Evolutionary conservation across 30 jellyfish, hydroid and myxozoan genomes (phyloP), one percentile per base, ranked within the genome.

Genomic region (Turritopsis rubra): DNA sequence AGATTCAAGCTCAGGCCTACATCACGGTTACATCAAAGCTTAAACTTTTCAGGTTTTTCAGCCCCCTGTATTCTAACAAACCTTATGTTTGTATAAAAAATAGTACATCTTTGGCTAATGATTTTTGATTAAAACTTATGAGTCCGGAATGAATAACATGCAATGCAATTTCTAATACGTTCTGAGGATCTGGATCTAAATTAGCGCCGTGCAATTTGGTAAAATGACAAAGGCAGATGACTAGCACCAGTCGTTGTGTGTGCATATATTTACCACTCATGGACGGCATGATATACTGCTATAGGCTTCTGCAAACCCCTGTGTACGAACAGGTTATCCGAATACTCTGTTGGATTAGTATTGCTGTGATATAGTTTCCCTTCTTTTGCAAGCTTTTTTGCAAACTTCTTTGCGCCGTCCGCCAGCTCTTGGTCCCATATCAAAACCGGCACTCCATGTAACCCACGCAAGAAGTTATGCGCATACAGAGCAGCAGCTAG

Each of bases 381-480:
- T 22, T 72, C 81, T 17, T n/a, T 0, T 1, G 68, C 84, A 26
- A 76, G 75, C 29, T 5, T 28, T 1, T 29, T 20, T 1, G 84
- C 72, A 54, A 24, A 28, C 21, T 28, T 5, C 28, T 76, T 22
- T 23, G 84, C 65, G 8, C 53, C 52, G 5, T 20, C 53, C 18
- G 75, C 84, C 4, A 76, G 28, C 18, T 22, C 75, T 28, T 76
- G 71, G 23, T 76, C 84, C 84, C 84, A 76, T n/a, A 52, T 28
- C 18, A 76, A 54, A 20, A 23, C 68, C 16, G 84, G 84, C 28
- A 65, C 84, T 20, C 84, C 72, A 22, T 76, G 84, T 19, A 76
- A 28, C 16, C 72, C 23, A 1, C 84, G 79, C 68, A 76, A 76
- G 75, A n/a, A 76, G 28, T 76, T 76, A 16, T 76, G 76, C 18